Evolutionary conservation across 2,113 vertebrate species (phyloP), one percentile per base, ranked within the genome.

Genomic region (Carettochelys insculpta): DNA sequence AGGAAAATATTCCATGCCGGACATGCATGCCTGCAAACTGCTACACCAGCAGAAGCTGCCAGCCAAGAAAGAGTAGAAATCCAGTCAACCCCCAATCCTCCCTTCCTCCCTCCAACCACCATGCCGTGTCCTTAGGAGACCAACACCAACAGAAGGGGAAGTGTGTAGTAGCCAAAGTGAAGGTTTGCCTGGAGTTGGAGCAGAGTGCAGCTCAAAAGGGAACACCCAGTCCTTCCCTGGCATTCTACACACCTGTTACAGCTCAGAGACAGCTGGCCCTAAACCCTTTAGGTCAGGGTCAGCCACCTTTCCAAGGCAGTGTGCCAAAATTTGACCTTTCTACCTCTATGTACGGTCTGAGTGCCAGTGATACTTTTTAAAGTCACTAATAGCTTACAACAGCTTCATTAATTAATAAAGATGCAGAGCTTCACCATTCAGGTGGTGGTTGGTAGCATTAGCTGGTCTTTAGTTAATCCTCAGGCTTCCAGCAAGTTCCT

Each of bases 51-150:
- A 85, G 51, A 92, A 80, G 10, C 2, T 52, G 10, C 6, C 83
- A 53, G 10, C 11, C 78, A 84, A 50, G 31, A 34, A 89, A 92
- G 34, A 92, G 9, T 54, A 83, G 24, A 90, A 53, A 80, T 80
- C 41, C 17, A 41, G 79, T 29, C 19, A 87, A 51, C 48, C 5
- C 7, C 48, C 45, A 0, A 0, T 56, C 51, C 4, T 27, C 54
- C 20, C 50, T 48, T 41, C 68, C 34, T 2, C 61, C n/a, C 58
- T 34, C 58, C 14, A 61, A 51, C 8, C 13, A 65, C 12, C 43
- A 25, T 0, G 3, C 10, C 22, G n/a, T 65, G 79, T 1, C 71
- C 78, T 8, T 8, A 78, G 54, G 71, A 80, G 22, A 19, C 34
- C 48, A 85, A 56, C n/a, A 85, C 25, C 50, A 65, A 11, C 45